These are phyloP conservation scores for Mamestra configurata DNA, from an alignment of 1,140 invertebrate genomes.

Conservation along the genomic window DNA sequence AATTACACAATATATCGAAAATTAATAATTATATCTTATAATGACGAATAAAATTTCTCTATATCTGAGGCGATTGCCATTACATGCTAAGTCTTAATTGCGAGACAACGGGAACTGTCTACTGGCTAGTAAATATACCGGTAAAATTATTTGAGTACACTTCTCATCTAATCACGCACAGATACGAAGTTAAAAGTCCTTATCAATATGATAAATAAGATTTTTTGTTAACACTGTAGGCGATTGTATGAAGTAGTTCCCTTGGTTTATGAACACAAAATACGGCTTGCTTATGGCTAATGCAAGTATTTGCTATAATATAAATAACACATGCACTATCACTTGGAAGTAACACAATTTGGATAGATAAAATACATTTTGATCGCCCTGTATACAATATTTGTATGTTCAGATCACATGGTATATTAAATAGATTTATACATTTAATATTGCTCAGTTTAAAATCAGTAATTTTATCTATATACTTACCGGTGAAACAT, in stretches of 20 bases:
- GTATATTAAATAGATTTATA: conserved; percentile 51
- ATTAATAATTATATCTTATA: conserved; percentile 47
- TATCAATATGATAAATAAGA: conserved; percentile 42
- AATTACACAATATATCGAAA: conserved; percentile 45
- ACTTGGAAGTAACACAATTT: conserved; percentile 60
- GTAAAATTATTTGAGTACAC: conserved; percentile 49
- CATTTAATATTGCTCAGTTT: conserved; percentile 70
- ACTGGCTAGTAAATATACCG: conserved; percentile 47
- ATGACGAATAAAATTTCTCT: conserved; percentile 45
- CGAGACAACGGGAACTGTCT: conserved; percentile 48
- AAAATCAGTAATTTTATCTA: conserved; percentile 57
- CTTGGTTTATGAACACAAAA: conserved; percentile 82
- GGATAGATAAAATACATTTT: conserved; percentile 64
- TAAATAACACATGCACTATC: conserved; percentile 66
- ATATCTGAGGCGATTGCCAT: conserved; percentile 47
- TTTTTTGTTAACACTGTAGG: conserved; percentile 57
- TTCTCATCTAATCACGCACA: conserved; percentile 41
- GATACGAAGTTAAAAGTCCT: conserved; percentile 40
- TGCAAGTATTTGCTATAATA: conserved; percentile 64
- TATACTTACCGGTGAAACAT: conserved; percentile 43
- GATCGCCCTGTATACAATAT: conserved; percentile 70
- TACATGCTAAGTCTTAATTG: conserved; percentile 42
- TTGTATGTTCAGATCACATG: conserved; percentile 67
- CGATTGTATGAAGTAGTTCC: conserved; percentile 70
- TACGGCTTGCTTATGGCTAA: conserved; percentile 73